Evolutionary conservation across 2,888 invertebrate genomes (phyloP), one percentile per base, ranked within the genome.

Genomic region (Drosophila seclusa): DNA sequence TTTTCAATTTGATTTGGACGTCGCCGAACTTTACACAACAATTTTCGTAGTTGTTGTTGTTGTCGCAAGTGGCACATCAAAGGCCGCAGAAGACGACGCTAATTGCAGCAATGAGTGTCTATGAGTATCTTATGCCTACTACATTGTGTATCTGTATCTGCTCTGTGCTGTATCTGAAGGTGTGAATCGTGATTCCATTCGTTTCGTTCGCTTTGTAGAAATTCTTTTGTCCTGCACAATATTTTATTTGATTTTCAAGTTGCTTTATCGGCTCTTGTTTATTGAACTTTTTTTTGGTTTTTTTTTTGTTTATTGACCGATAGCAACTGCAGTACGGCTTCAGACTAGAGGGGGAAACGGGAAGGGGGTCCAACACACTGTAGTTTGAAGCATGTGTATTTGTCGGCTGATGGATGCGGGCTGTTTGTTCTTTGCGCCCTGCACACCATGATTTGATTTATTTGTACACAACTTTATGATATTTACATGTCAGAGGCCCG

Each of bases 391-490:
- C 87, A 84, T 76, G 87, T 87, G 87, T 84, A 83, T 74, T 80
- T 73, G 78, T 68, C 69, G 65, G 63, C 68, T 72, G 76, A 62
- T 78, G 74, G 69, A 87, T 87, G 82, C 87, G 84, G 84, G 84
- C 73, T 83, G 74, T 83, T 87, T 84, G 84, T 80, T 82, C 84
- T 76, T 64, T 69, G 68, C 59, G 48, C 73, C n/a, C 29, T 31
- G 62, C 54, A 68, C 68, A 70, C 67, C 70, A 68, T 70, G 76
- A 84, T 84, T 85, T 87, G 87, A 85, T 87, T 85, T 85, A 85
- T 87, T 84, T 85, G 84, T 85, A 82, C 87, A 87, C 80, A 80
- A 73, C 71, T 85, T 85, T 85, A 83, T 85, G 78, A 80, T 87
- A 87, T 85, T 85, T 87, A 84, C 84, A 83, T 80, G 76, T 73